Evolutionary conservation across 2,888 invertebrate genomes (phyloP).

Genomic region (Adineta ricciae): DNA sequence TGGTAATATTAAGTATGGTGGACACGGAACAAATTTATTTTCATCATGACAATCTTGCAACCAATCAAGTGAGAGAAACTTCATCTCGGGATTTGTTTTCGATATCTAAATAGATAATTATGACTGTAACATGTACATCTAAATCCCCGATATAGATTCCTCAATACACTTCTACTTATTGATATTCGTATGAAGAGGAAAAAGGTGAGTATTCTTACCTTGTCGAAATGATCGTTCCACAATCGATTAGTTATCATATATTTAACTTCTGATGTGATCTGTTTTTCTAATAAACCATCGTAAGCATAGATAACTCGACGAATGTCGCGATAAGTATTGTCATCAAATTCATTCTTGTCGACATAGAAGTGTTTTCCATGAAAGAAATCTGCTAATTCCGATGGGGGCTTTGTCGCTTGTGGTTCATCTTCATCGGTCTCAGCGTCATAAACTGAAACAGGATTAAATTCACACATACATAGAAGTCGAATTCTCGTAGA

Average conservation of each 20-base stretch:
- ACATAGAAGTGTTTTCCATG: not conserved
- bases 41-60: slow-evolving; percentile 24
- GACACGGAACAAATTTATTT: slow-evolving; percentile 26
- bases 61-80: slow-evolving; percentile 29
- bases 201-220: not conserved
- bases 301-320: not conserved
- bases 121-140: too few relatives aligned
- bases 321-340: not conserved
- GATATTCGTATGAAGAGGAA: too few relatives aligned
- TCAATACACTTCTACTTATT: too few relatives aligned
- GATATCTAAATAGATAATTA: not conserved
- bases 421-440: not conserved
- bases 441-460: not conserved
- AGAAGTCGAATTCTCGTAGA: too few relatives aligned
- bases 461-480: too few relatives aligned
- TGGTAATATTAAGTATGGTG: not conserved
- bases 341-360: not conserved
- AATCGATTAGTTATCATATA: not conserved
- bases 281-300: not conserved
- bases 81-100: slow-evolving; percentile 25
- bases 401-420: not conserved
- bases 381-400: not conserved
- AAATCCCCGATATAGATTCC: too few relatives aligned
- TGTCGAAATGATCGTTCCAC: not conserved
- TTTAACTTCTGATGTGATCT: not conserved